Conservation (phyloP, 2,888 invertebrate genomes). For the Graphium colonna region DNA sequence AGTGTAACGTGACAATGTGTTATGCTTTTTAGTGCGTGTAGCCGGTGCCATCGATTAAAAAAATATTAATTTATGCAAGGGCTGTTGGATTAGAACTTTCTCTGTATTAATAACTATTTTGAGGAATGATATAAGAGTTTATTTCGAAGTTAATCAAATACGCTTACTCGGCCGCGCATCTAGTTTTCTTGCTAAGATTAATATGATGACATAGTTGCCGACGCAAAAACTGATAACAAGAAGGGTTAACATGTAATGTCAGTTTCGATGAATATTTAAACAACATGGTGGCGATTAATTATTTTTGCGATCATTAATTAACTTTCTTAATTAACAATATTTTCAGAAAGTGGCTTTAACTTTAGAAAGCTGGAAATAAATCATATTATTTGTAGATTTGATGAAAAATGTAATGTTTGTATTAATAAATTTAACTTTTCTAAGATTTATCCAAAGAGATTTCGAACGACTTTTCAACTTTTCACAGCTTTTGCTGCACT, state of each 20-base stretch:
- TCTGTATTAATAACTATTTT: neutral
- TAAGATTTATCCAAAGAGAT: too few species aligned
- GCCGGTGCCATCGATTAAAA: too few species aligned
- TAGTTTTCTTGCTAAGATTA: conserved; percentile 8
- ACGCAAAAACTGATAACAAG: conserved; percentile 6
- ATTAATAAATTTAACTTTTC: neutral
- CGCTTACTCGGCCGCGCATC: neutral
- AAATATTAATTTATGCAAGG: neutral
- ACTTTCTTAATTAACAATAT: neutral
- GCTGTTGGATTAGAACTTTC: neutral
- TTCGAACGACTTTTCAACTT: too few species aligned
- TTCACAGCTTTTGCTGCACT: too few species aligned
- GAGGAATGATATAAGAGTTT: neutral
- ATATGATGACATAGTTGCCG: conserved; percentile 10
- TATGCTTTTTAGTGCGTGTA: too few species aligned
- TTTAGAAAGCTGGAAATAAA: conserved; percentile 6
- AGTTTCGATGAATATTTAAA: conserved; percentile 8
- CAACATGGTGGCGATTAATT: neutral
- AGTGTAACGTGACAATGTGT: too few species aligned
- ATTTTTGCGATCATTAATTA: neutral
- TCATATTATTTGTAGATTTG: neutral
- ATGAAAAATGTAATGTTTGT: neutral
- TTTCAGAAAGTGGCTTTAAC: neutral
- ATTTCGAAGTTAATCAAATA: neutral
- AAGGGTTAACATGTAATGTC: conserved; percentile 2